These are phyloP conservation scores for Ricordea florida DNA, from an alignment of 92 coral and sea anemone genomes.

Conservation along the genomic window DNA sequence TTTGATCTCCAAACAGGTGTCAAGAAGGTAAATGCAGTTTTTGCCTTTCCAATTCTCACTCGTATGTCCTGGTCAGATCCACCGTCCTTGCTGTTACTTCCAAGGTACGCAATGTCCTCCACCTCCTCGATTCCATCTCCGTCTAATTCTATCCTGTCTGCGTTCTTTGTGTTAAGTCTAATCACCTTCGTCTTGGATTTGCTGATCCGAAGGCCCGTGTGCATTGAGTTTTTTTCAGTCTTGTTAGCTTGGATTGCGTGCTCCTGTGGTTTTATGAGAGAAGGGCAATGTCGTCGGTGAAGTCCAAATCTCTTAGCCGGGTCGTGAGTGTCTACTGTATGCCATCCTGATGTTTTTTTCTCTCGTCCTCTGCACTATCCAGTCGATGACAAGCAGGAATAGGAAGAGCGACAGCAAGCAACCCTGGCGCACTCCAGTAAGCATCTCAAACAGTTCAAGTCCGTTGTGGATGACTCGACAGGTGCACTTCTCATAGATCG, in stretches of 20 bases:
- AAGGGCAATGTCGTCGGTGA: too few species aligned
- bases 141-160: neutral
- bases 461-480: neutral
- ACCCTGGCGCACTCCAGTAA: neutral
- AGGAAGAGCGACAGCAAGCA: neutral
- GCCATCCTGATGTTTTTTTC: neutral
- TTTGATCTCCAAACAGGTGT: slow-evolving; percentile 27
- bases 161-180: slow-evolving; percentile 9
- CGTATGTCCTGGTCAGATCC: slow-evolving; percentile 18
- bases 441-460: neutral
- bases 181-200: slow-evolving; percentile 23
- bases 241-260: slow-evolving; percentile 2
- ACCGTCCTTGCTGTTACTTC: slow-evolving; percentile 7
- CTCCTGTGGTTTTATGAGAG: slow-evolving; percentile 3
- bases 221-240: slow-evolving; percentile 8
- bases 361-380: neutral
- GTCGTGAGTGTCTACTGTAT: too few species aligned
- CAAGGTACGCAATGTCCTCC: slow-evolving; percentile 8
- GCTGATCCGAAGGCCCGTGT: slow-evolving; percentile 4
- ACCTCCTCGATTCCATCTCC: slow-evolving; percentile 12
- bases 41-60: slow-evolving; percentile 22
- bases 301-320: too few species aligned
- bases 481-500: slow-evolving; percentile 1
- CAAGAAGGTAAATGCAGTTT: slow-evolving; percentile 17
- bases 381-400: neutral